Evolutionary conservation across 1,140 invertebrate genomes (phyloP).

Genomic region (Lasaia peninsularis): DNA sequence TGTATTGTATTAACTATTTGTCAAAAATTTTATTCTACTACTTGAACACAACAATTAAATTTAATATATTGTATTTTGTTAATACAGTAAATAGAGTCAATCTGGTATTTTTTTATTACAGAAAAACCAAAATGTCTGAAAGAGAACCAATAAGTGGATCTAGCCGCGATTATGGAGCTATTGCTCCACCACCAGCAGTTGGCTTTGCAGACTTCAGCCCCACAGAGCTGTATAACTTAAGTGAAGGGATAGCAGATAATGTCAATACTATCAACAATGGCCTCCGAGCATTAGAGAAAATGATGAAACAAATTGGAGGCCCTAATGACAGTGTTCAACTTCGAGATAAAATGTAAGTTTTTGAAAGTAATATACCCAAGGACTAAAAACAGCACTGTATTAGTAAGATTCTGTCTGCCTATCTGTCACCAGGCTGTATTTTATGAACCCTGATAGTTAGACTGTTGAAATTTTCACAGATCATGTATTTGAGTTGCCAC

Average conservation of each 20-base stretch:
- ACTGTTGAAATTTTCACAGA: too few species aligned
- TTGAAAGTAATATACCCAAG: too few species aligned
- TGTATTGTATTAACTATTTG: too few species aligned
- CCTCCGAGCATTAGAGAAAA: conserved; percentile 84
- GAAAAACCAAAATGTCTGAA: conserved; percentile 54
- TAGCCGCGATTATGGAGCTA: conserved; percentile 76
- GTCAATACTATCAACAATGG: conserved; percentile 86
- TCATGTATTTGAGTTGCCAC: too few species aligned
- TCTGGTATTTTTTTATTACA: conserved; percentile 15
- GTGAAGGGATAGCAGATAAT: conserved; percentile 87
- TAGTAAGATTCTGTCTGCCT: too few species aligned
- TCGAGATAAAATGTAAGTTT: conserved; percentile 64
- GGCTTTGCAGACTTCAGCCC: conserved; percentile 83
- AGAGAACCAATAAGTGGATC: conserved; percentile 57
- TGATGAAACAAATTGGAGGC: conserved; percentile 86
- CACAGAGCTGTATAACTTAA: conserved; percentile 85
- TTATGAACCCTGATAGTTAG: too few species aligned
- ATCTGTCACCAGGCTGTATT: too few species aligned
- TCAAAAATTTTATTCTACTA: too few species aligned
- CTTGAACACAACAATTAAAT: too few species aligned
- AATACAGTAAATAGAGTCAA: too few species aligned
- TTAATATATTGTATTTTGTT: too few species aligned
- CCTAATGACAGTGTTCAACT: conserved; percentile 80
- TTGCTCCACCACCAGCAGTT: conserved; percentile 78
- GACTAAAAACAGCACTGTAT: too few species aligned